Evolutionary conservation across 2,888 invertebrate genomes (phyloP), one percentile per base, ranked within the genome.

Genomic region (Cheilosia variabilis): DNA sequence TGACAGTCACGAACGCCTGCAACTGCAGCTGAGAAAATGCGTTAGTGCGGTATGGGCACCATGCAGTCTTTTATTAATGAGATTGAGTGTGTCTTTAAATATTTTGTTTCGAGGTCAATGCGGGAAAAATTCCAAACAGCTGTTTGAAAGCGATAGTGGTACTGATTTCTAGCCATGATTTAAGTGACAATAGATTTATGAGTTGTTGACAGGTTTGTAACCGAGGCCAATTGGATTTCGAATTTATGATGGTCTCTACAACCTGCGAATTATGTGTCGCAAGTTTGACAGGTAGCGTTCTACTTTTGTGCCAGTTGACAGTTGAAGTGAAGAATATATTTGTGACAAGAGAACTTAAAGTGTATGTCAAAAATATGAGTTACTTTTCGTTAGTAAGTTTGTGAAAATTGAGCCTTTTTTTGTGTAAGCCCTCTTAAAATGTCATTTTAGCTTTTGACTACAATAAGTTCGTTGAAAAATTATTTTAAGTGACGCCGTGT

Each of bases 1-100:
- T 71, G 65, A 69, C 53, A 65, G 60, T 73, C 83, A 84, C 83
- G 83, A 79, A 82, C 72, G 50, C 22, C 57, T 13, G 31, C 19
- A 27, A 27, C 27, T 27, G 6, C 1, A 17, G 43, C 22, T 31
- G 41, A 15, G 17, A 22, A 34, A 62, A 34, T 65, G 73, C 55
- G 63, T 71, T 65, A 55, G 60, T 47, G 55, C 62, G 22, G 57
- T 69, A 57, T 69, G 63, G 27, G 19, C 45, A 27, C 27, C 68
- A 45, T 34, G 50, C 50, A 65, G 60, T 45, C 45, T 19, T 37
- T 66, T 63, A 60, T 79, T 52, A 62, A 47, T 24, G 60, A 65
- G 52, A 69, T 68, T 72, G 72, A 41, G 62, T 77, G 77, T 53
- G 45, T 57, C 45, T 68, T 73, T 45, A 43, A 19, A 15, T n/a